Evolutionary conservation across 1,140 invertebrate species (phyloP), one percentile per base, ranked within the genome.

Genomic region (Drosophila pseudoananassae): DNA sequence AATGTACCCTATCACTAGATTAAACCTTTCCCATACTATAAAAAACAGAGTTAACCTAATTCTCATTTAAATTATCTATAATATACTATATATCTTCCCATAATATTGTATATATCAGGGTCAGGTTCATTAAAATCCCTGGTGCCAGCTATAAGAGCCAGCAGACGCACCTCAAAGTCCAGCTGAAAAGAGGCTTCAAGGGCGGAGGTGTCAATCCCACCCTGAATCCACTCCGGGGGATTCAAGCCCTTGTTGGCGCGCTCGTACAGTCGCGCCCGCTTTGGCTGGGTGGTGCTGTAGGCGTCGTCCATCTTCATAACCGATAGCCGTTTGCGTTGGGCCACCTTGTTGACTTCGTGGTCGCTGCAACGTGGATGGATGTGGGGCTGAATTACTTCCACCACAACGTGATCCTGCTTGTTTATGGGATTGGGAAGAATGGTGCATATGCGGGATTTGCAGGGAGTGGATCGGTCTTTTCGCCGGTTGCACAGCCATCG

Each of bases 401-500:
- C 69, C 3, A 91, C 76, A 25, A 88, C 63, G 40, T 91, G 90
- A 4, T 45, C 61, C 2, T 64, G 33, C 38, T 88, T 89, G 36
- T 91, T 85, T 43, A 38, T 17, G 0, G 80, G 47, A 56, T 91
- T 56, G 7, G 90, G 65, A n/a, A 91, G 52, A n/a, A 80, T 45
- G 0, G 90, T 91, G 7, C 76, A 80, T 10, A 91, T 90, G 3
- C 90, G 73, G 6, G 85, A 87, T 7, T 78, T 76, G 59, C 90
- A 91, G 3, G 89, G 89, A n/a, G 72, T 76, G 12, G 50, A n/a
- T 63, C 87, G 91, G 60, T 89, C 90, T 64, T 91, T 91, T 12
- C 85, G 81, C 5, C 77, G 76, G 54, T 90, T 91, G 63, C 90
- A 91, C 0, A 90, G 81, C 90, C 90, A 91, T 5, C 90, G 76